Conservation (phyloP, 2,113 vertebrate species). For the Eira barbara region DNA sequence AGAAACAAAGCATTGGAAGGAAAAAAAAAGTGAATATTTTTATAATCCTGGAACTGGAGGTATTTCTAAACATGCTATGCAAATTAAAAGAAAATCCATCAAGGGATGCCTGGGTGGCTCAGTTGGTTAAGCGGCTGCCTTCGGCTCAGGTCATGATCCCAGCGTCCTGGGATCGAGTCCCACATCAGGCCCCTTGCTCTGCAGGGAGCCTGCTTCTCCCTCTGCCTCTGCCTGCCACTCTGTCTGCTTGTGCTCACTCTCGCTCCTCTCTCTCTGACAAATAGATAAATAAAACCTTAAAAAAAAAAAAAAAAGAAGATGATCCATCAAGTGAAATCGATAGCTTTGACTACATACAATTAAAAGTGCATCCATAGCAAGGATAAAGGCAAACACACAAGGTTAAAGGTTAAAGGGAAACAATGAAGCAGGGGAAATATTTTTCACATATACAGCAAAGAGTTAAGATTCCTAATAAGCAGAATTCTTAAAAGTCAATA, state of each 20-base stretch:
- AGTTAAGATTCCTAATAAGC: background rate
- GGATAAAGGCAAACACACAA: background rate
- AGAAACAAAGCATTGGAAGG: background rate
- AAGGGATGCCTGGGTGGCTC: too few relatives aligned
- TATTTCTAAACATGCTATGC: constrained; percentile 5
- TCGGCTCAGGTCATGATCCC: too few relatives aligned
- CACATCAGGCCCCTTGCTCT: too few relatives aligned
- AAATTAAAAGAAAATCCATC: background rate
- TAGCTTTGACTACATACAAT: background rate
- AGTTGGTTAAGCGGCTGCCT: too few relatives aligned
- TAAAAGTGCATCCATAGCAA: background rate
- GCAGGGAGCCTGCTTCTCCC: too few relatives aligned
- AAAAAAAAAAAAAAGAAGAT: background rate
- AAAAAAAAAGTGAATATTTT: background rate
- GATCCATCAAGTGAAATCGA: background rate
- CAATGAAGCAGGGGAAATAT: background rate
- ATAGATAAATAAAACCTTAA: too few relatives aligned
- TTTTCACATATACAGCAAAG: background rate
- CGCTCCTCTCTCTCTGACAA: too few relatives aligned
- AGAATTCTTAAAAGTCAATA: background rate
- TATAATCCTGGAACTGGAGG: background rate
- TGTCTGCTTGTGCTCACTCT: too few relatives aligned
- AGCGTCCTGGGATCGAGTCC: too few relatives aligned
- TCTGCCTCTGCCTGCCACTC: too few relatives aligned
- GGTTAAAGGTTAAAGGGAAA: background rate